Base-by-base conservation (phyloP, 2,113 vertebrate genomes). In the Vanacampus margaritifer region DNA sequence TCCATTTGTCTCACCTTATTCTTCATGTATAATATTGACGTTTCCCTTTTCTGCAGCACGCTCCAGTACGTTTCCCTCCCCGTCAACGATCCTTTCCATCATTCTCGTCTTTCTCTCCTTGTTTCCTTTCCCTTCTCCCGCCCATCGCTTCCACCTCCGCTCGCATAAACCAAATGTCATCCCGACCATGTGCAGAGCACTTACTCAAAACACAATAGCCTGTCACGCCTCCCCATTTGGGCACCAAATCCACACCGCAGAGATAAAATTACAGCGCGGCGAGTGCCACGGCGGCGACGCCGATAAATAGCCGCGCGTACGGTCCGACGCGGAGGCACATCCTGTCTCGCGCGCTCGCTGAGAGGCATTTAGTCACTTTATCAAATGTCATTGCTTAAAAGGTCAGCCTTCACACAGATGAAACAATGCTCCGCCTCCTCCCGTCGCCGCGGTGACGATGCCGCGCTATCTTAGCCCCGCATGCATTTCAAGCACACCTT, bases 331-430 rank as follows among this genome's bases (percentile, higher is more conserved):
- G 36, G 63, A 80, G 21, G 26, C 13, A 9, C 74, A 74, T 74
- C 37, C 37, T 23, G 36, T 16, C 65, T 76, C 0, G 35, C 37
- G 51, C 66, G 68, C 79, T 75, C 68, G 1, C 28, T n/a, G 39
- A 74, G 75, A 67, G 17, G 28, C 35, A 45, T 78, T 80, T 74
- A 71, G 75, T 80, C 84, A 71, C 72, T 87, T 89, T 73, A 79
- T 84, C 75, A 86, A 84, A 87, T 82, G 86, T 65, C 84, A 77
- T 57, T 41, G 78, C 72, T 72, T 1, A 1, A 87, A 88, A 87
- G 84, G 80, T 88, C 84, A 86, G 37, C 65, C 78, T 80, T 76
- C 73, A 73, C 75, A n/a, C 35, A 37, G 7, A 72, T 73, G 84
- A 84, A 87, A 83, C 79, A 72, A 73, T 54, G 69, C 45, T 10